Percentiles rank a stretch among this genome's conserved stretches.
phyloP scores from a whole-genome alignment of 1,140 invertebrate species.

The Aphis gossypii region DNA sequence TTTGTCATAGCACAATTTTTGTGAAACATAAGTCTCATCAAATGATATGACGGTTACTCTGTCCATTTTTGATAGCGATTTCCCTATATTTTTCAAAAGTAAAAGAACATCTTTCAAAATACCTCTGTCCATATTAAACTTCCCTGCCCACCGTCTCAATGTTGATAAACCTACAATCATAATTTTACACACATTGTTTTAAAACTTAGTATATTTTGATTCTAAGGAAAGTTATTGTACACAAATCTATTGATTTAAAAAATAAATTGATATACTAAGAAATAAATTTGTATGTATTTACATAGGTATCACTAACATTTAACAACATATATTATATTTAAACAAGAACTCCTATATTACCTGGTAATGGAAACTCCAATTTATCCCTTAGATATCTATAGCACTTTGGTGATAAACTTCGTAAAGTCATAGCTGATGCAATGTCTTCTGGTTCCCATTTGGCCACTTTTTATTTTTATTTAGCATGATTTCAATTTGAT shows the following conservation, averaged over 20 bases:
- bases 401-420: neutral
- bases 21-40: too few relatives aligned
- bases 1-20: neutral
- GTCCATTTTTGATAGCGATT: neutral
- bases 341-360: neutral
- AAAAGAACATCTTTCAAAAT: neutral
- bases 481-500: neutral
- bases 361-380: constrained; percentile 12
- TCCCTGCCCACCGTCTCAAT: neutral
- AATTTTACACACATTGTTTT: too few relatives aligned
- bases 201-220: too few relatives aligned
- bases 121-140: neutral
- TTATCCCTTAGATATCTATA: neutral
- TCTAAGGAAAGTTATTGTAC: too few relatives aligned
- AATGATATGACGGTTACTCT: too few relatives aligned
- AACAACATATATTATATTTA: too few relatives aligned
- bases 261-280: too few relatives aligned
- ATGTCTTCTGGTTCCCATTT: constrained; percentile 18
- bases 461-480: neutral
- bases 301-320: too few relatives aligned
- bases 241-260: too few relatives aligned
- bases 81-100: neutral
- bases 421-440: neutral
- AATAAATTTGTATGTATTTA: too few relatives aligned
- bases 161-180: neutral